Percentiles rank a stretch among this genome's conserved stretches.
Conservation (phyloP, 2,113 vertebrate species). For the Pygoscelis antarcticus region DNA sequence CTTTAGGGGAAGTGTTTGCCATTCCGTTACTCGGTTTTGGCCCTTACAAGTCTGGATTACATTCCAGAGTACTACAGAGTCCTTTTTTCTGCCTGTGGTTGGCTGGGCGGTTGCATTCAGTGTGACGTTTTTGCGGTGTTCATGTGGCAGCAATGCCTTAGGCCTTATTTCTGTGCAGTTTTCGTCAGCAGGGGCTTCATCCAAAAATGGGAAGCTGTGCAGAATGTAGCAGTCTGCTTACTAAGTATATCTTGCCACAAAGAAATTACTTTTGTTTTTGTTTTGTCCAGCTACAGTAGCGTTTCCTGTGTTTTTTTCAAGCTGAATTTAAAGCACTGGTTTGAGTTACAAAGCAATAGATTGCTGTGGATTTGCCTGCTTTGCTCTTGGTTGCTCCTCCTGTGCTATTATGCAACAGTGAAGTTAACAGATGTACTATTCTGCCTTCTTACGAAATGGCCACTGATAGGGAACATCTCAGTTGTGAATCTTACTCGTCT, state of each 20-base stretch:
- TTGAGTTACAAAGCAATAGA: neutral
- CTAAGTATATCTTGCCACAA: neutral
- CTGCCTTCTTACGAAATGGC: neutral
- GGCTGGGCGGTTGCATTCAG: neutral
- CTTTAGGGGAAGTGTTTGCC: neutral
- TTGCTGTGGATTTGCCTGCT: neutral
- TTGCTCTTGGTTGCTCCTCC: neutral
- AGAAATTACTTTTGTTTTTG: neutral
- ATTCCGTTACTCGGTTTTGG: neutral
- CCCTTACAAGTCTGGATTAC: neutral
- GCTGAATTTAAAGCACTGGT: neutral
- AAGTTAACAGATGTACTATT: neutral
- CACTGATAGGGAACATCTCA: neutral
- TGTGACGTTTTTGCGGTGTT: neutral
- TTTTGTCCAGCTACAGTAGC: neutral
- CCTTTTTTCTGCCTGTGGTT: neutral
- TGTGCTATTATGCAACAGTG: neutral
- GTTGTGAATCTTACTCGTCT: neutral
- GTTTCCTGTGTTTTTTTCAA: neutral
- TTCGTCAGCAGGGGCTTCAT: neutral
- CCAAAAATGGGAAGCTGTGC: neutral
- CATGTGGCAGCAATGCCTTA: neutral
- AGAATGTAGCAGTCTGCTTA: neutral
- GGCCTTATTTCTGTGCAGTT: neutral
- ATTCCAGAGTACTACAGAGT: neutral